phyloP scores from a whole-genome alignment of 2,797 vertebrate species.

The Brotula barbata region DNA sequence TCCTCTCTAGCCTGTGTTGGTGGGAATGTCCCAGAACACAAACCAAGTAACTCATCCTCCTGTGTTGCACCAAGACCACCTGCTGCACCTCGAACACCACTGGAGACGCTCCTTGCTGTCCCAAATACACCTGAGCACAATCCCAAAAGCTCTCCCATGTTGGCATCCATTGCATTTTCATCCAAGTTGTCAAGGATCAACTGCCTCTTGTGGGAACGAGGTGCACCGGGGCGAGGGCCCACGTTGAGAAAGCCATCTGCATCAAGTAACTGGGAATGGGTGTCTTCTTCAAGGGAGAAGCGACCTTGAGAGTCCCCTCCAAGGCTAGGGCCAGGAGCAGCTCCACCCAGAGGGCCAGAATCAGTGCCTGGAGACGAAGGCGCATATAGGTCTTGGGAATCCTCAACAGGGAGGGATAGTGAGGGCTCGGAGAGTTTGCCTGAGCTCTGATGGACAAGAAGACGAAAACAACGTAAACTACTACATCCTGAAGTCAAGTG shows the following conservation, averaged over 20 bases:
- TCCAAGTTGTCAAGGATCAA: conserved; percentile 89
- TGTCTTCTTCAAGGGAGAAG: conserved; percentile 93
- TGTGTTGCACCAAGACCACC: conserved; percentile 28
- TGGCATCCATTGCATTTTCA: conserved; percentile 98
- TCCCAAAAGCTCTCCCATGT: conserved; percentile 94
- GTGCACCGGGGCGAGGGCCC: conserved; percentile 65
- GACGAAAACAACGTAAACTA: not conserved
- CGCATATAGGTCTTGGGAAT: conserved; percentile 83
- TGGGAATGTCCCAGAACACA: conserved; percentile 90
- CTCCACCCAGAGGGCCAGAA: conserved; percentile 76
- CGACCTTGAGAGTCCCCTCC: conserved; percentile 85
- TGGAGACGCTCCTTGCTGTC: not conserved
- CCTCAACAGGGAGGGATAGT: conserved; percentile 87
- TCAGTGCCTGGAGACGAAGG: conserved; percentile 78
- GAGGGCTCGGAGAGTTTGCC: conserved; percentile 94
- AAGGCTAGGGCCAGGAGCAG: conserved; percentile 71
- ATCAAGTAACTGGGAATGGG: conserved; percentile 95
- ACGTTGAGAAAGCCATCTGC: conserved; percentile 89
- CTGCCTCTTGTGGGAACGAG: conserved; percentile 85
- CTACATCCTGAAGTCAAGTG: not conserved
- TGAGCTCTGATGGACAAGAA: conserved; percentile 83
- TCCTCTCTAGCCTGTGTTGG: conserved; percentile 59
- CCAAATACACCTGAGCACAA: conserved; percentile 86
- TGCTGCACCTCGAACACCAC: accelerated
- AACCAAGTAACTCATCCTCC: conserved; percentile 87